phyloP scores from a whole-genome alignment of 2,888 invertebrate species.

The Melinopterus prodromus region DNA sequence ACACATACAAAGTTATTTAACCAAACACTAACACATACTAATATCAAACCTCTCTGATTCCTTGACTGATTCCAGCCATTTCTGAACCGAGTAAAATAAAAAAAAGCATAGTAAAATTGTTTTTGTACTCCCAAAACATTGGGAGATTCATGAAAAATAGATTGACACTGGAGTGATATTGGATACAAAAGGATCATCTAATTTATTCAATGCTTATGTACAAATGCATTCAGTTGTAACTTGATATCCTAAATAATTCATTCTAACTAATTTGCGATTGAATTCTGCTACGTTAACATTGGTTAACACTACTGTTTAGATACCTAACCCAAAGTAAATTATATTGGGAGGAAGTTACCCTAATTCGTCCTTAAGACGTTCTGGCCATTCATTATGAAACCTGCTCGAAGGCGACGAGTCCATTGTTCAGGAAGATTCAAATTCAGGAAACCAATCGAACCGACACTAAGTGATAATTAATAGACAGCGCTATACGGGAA shows the following conservation, averaged over 20 bases:
- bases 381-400: not conserved
- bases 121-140: too few relatives aligned
- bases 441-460: slow-evolving; percentile 4
- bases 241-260: not conserved
- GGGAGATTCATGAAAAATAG: too few relatives aligned
- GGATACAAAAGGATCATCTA: too few relatives aligned
- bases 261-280: not conserved
- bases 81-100: too few relatives aligned
- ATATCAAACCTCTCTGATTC: too few relatives aligned
- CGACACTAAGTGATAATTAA: not conserved
- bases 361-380: not conserved
- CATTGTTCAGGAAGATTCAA: not conserved
- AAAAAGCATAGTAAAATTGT: too few relatives aligned
- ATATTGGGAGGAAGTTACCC: not conserved
- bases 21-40: too few relatives aligned
- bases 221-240: not conserved
- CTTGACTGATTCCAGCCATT: too few relatives aligned
- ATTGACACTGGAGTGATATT: too few relatives aligned
- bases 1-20: too few relatives aligned
- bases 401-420: not conserved
- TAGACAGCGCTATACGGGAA: not conserved
- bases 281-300: not conserved
- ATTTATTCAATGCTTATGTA: too few relatives aligned
- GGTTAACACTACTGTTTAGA: not conserved
- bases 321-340: not conserved